Evolutionary conservation across 2,888 invertebrate species (phyloP), one percentile per base, ranked within the genome.

Genomic region (Agrochola lychnidis): DNA sequence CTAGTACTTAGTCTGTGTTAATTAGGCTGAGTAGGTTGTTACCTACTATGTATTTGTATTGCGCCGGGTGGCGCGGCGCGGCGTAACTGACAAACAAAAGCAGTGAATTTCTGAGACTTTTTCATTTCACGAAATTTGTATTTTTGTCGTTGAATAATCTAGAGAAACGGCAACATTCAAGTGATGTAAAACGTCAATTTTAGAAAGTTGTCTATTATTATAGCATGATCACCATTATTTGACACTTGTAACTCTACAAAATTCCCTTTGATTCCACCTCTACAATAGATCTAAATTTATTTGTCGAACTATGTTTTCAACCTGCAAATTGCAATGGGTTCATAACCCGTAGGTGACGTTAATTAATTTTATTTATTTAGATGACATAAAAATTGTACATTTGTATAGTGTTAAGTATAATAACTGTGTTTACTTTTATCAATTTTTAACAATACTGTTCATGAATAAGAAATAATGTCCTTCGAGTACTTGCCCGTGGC

Each of bases 401-500:
- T 96, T 94, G 93, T 94, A 91, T 95, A 95, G 94, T 92, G 91
- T 83, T 96, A 96, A 96, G 96, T 93, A 91, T 94, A 95, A 93
- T 91, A 93, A 90, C 92, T 90, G 94, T 94, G 94, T 95, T 93
- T 94, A 94, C 93, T 95, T 94, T 93, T 94, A 94, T 92, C 92
- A 91, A 89, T 92, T 93, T 94, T 92, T 93, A 93, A 90, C 90
- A 91, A 89, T 92, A 93, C 93, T 92, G 96, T 96, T 95, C 93
- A 96, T 96, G 96, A 95, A 83, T 94, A 95, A 95, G 94, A 94
- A 96, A 96, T 96, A 96, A 96, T 96, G 96, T 96, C 96, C 93
- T 96, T 96, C 96, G 96, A 96, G 92, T 98, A 97, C 94, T 98
- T 99, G 95, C 99, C 99, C 97, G 99, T 99, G 89, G 98, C 99